Conservation (phyloP, 2,113 vertebrate species). For the Anthoscopus minutus region DNA sequence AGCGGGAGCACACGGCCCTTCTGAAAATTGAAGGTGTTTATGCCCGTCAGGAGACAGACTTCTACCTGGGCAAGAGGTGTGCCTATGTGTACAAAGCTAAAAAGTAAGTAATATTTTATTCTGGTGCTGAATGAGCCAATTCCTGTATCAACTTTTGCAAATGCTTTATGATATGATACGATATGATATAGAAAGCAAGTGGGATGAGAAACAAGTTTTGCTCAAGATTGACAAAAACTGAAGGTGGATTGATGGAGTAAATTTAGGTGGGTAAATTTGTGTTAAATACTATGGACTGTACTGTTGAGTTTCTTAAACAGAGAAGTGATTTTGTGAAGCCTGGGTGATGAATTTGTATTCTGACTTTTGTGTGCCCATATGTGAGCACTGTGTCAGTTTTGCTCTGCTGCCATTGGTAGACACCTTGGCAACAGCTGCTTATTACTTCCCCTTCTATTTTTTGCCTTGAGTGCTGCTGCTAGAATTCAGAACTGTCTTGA, state of each 20-base stretch:
- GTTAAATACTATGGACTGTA: fast-evolving
- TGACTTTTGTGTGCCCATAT: fast-evolving
- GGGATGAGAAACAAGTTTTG: neutral
- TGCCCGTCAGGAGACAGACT: slow-evolving; percentile 87
- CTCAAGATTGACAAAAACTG: neutral
- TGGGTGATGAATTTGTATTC: neutral
- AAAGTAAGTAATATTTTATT: slow-evolving; percentile 77
- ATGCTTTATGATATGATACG: no score
- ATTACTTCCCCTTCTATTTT: neutral
- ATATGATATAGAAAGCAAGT: neutral
- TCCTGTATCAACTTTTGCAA: neutral
- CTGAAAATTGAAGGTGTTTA: slow-evolving; percentile 97
- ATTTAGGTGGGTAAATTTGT: neutral
- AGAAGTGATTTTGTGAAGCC: neutral
- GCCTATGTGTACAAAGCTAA: slow-evolving; percentile 99
- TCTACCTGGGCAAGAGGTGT: slow-evolving; percentile 95
- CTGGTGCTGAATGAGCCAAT: neutral
- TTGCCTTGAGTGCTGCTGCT: neutral
- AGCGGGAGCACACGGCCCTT: slow-evolving; percentile 94
- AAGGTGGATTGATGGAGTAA: neutral
- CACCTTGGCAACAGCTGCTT: neutral
- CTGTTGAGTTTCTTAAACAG: neutral
- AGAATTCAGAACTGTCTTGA: neutral
- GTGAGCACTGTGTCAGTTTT: neutral
- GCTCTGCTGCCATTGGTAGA: neutral